Evolutionary conservation across 2,797 vertebrate species (phyloP), one percentile per base, ranked within the genome.

Genomic region (Clarias fuscus): DNA sequence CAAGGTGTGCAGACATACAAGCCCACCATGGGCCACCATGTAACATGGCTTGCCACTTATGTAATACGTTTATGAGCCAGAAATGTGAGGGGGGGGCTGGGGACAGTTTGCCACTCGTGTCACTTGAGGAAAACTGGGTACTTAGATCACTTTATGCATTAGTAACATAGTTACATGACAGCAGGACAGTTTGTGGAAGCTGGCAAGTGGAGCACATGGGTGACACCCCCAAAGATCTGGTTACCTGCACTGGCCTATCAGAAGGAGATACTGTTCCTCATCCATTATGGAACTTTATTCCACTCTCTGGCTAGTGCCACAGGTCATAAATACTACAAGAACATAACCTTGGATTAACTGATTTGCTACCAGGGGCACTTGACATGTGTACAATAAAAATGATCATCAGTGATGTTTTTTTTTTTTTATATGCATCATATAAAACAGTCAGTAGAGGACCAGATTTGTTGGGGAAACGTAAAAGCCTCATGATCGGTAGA

Each of bases 281-380:
- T 99, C 90, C 98, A 99, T 99, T 97, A 98, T 97, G 94, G 93
- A 98, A 89, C 91, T 96, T 96, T 95, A 95, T 98, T 98, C 97
- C 97, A 95, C 93, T 95, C 96, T 91, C 88, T 93, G 92, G 94
- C 92, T 92, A 90, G 93, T 90, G 88, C 87, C 88, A 91, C 91
- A 75, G 89, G 88, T 89, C 88, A 91, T 89, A 86, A 90, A 90
- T 85, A 89, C 84, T 88, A 84, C 90, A 88, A 85, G 84, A 90
- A 86, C 85, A 89, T 58, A 62, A 86, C 79, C 89, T 88, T 83
- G 86, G 85, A 91, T 88, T 86, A 89, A 82, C 80, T 58, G 73
- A 88, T 88, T 87, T 90, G 84, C 27, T 59, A 85, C 62, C 48
- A 48, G 22, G 48, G 78, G 77, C 68, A 80, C 67, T 18, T 7